phyloP scores from a whole-genome alignment of 1,140 invertebrate species.

The Drosophila equinoxialis region DNA sequence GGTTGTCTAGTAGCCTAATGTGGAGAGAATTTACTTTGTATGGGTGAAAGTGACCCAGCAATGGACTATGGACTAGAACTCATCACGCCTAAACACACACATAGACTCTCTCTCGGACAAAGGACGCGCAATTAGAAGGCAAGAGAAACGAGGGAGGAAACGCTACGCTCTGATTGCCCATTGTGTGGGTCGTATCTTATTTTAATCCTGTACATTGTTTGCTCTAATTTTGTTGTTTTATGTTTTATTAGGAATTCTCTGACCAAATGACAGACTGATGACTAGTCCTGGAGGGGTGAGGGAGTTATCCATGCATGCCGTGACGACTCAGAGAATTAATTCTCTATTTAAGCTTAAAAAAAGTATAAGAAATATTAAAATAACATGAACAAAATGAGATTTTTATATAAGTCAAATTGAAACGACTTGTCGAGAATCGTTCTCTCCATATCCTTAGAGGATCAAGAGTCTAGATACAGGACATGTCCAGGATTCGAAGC shows the following conservation, averaged over 20 bases:
- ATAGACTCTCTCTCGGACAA: slow-evolving; percentile 32
- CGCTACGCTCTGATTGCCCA: slow-evolving; percentile 58
- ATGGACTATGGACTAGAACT: slow-evolving; percentile 29
- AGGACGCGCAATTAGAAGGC: slow-evolving; percentile 62
- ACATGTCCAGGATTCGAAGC: too few relatives aligned
- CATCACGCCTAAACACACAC: slow-evolving; percentile 53
- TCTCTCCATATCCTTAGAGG: too few relatives aligned
- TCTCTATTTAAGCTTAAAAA: too few relatives aligned
- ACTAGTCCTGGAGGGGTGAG: background rate
- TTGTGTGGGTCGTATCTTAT: slow-evolving; percentile 64
- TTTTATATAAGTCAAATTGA: too few relatives aligned
- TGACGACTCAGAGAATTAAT: too few relatives aligned
- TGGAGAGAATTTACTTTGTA: slow-evolving; percentile 39
- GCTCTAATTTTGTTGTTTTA: slow-evolving; percentile 64
- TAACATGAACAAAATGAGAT: too few relatives aligned
- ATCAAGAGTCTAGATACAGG: too few relatives aligned
- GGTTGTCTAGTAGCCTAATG: slow-evolving; percentile 34
- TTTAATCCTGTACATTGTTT: slow-evolving; percentile 67
- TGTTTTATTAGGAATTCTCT: slow-evolving; percentile 17
- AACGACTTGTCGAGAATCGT: too few relatives aligned
- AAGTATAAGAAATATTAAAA: too few relatives aligned
- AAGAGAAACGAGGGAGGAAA: slow-evolving; percentile 19
- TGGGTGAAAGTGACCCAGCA: slow-evolving; percentile 44
- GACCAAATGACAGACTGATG: background rate
- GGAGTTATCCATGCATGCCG: too few relatives aligned